These are phyloP conservation scores for Phymastichus coffea DNA, from an alignment of 1,140 invertebrate genomes.

Conservation along the genomic window DNA sequence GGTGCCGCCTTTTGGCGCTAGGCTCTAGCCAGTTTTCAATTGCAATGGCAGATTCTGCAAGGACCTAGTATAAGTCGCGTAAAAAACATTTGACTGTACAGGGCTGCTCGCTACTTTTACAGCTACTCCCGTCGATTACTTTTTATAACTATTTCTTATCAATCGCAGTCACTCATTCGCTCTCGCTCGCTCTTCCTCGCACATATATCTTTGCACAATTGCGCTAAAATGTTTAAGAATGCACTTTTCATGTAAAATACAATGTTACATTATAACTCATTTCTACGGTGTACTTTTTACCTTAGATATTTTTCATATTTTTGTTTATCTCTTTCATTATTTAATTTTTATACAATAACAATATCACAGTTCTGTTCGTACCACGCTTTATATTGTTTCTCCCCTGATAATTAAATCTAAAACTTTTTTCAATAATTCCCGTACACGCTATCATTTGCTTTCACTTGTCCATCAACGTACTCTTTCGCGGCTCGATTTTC, in stretches of 20 bases:
- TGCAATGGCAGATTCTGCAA: neutral
- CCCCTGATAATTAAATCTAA: conserved; percentile 37
- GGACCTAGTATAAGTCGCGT: no score
- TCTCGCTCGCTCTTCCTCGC: conserved; percentile 17
- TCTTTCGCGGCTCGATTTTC: no score
- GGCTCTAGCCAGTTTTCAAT: conserved; percentile 6
- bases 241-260: conserved; percentile 54
- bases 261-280: conserved; percentile 41
- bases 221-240: conserved; percentile 48
- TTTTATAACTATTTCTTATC: conserved; percentile 8
- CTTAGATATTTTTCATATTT: conserved; percentile 41
- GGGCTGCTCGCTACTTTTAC: neutral
- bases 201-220: conserved; percentile 31
- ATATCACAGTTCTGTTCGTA: conserved; percentile 60
- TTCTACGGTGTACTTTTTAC: conserved; percentile 37
- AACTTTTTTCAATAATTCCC: conserved; percentile 30
- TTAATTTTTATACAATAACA: conserved; percentile 55
- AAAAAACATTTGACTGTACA: conserved; percentile 6
- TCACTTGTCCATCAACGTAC: no score
- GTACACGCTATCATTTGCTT: conserved; percentile 19
- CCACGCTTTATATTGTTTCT: conserved; percentile 53
- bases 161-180: neutral
- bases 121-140: no score
- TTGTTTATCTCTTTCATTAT: conserved; percentile 38
- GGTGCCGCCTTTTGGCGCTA: no score